Evolutionary conservation across 2,113 vertebrate genomes (phyloP).

Genomic region (Morone saxatilis): DNA sequence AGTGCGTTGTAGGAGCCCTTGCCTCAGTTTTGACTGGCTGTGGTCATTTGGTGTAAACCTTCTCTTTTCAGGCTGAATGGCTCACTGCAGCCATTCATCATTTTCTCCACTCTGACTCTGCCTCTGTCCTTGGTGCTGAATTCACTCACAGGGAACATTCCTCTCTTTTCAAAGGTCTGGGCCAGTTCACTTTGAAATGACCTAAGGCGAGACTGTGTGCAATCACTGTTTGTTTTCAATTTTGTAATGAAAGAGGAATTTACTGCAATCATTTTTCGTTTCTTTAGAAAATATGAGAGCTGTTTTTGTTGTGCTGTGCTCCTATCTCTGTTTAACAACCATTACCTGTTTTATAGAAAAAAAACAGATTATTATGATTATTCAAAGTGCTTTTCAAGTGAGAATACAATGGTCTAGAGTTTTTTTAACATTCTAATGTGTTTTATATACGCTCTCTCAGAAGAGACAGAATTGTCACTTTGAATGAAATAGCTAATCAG

Average conservation of each 20-base stretch:
- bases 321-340: not conserved
- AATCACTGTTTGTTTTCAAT: not conserved
- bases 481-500: constrained; percentile 16
- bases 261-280: not conserved
- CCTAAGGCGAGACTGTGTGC: not conserved
- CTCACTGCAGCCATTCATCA: constrained; percentile 7
- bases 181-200: constrained; percentile 5
- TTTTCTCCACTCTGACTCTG: constrained; percentile 6
- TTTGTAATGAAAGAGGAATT: not conserved
- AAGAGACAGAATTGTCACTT: not conserved
- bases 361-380: not conserved
- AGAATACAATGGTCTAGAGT: not conserved
- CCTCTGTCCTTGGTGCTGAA: constrained; percentile 79
- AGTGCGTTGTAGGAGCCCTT: not conserved
- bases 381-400: not conserved
- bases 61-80: constrained; percentile 6
- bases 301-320: not conserved
- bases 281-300: not conserved
- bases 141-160: not conserved
- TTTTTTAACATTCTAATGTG: not conserved
- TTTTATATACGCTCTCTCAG: not conserved
- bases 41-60: not conserved
- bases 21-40: not conserved
- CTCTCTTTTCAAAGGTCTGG: constrained; percentile 13
- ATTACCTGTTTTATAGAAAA: not conserved